A percentile compares a stretch with the other conserved stretches of the same genome.
Evolutionary conservation across 2,888 invertebrate species (phyloP).

Genomic region (Smittia sp.): DNA sequence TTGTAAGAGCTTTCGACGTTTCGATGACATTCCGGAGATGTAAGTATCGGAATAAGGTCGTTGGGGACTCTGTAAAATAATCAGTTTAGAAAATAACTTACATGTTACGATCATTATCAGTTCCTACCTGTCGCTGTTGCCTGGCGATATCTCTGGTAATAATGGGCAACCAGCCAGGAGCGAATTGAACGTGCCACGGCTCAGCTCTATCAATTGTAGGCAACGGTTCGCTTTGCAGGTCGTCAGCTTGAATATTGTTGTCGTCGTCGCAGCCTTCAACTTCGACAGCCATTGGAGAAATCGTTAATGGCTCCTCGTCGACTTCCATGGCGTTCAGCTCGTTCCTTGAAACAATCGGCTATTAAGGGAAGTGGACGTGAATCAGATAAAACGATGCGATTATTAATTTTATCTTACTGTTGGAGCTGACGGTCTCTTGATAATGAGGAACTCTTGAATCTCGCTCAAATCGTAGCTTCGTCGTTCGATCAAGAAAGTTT

Average conservation of each 20-base stretch:
- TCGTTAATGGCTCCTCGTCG: conserved; percentile 51
- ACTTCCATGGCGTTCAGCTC: conserved; percentile 55
- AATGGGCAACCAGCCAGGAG: conserved; percentile 83
- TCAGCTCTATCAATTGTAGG: conserved; percentile 59
- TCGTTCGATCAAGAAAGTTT: conserved; percentile 38
- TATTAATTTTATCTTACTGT: conserved; percentile 7
- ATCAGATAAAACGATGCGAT: not conserved
- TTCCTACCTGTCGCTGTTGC: conserved; percentile 61
- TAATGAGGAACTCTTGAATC: conserved; percentile 44
- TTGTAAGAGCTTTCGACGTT: conserved; percentile 73
- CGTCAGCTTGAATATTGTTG: conserved; percentile 45
- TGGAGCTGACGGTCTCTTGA: conserved; percentile 43
- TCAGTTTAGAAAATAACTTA: not conserved
- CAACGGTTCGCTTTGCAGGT: conserved; percentile 49
- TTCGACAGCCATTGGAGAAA: conserved; percentile 44
- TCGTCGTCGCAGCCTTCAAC: conserved; percentile 46
- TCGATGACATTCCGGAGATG: conserved; percentile 83
- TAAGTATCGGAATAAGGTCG: conserved; percentile 84
- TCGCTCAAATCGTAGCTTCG: conserved; percentile 42
- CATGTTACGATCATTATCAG: not conserved
- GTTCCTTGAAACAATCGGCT: not conserved
- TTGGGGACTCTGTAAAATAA: conserved; percentile 49
- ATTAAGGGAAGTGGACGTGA: not conserved
- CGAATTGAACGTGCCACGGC: conserved; percentile 63
- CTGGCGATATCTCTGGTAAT: conserved; percentile 75